Evolutionary conservation across 2,888 invertebrate species (phyloP), one percentile per base, ranked within the genome.

Genomic region (Leucoma salicis): DNA sequence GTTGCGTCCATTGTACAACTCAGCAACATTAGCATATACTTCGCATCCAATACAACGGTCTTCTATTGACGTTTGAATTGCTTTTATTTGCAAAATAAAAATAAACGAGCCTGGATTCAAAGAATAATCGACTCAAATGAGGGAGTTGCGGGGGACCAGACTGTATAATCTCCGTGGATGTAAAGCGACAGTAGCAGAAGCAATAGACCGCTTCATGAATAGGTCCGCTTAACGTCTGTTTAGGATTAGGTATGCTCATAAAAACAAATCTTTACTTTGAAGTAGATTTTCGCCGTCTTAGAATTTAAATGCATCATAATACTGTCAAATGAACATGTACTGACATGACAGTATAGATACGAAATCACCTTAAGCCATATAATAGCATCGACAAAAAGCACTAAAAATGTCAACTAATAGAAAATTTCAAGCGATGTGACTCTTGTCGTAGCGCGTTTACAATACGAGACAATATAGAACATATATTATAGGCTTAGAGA

Each of bases 321-420:
- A 66, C 51, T 67, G 61, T 64, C 66, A 56, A 53, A 70, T 61
- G 70, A 70, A 68, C 59, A 52, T 49, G 41, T 61, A 64, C 62
- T 57, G 60, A 66, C 54, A 71, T 60, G 72, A 74, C 71, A 76
- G 71, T 69, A 66, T 60, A 56, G 64, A 70, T 69, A 74, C 58
- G 57, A 76, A 74, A 71, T 63, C 65, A 69, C 69, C 68, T 74
- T 72, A 68, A 70, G 63, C 66, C 46, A 54, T 68, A 66, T 63
- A 74, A 74, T 66, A 53, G 63, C 66, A 74, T 73, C 68, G 69
- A 70, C 70, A 74, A 78, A 72, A 71, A 66, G 63, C 63, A 75
- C 72, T 86, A 82, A 85, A 83, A 72, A 74, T 42, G 63, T 41
- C 75, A 82, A 82, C 84, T 82, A 84, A 85, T 85, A 82, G 79